Conservation (phyloP, 2,888 invertebrate genomes). For the Lamellibrachia columna region DNA sequence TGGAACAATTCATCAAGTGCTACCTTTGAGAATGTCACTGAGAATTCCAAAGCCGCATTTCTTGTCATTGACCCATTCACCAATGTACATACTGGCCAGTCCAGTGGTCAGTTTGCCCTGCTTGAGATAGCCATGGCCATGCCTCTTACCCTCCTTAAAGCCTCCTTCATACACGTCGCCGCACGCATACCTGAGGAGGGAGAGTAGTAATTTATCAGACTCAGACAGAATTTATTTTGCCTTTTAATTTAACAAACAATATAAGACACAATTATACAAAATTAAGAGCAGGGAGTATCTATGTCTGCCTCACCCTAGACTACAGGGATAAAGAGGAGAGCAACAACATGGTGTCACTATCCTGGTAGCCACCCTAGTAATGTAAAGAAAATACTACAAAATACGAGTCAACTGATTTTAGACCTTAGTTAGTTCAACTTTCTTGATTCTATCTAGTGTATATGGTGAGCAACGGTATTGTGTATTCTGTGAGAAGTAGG, state of each 20-base stretch:
- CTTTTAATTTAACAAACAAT: slow-evolving; percentile 66
- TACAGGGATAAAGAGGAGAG: too few relatives aligned
- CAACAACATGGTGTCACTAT: too few relatives aligned
- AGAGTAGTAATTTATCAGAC: neutral
- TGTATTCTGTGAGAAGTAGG: too few relatives aligned
- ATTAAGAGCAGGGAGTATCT: too few relatives aligned
- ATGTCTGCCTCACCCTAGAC: too few relatives aligned
- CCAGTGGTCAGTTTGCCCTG: slow-evolving; percentile 79
- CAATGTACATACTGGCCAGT: slow-evolving; percentile 79
- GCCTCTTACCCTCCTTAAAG: slow-evolving; percentile 83
- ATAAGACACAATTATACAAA: neutral
- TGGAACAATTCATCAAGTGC: neutral
- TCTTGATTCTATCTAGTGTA: too few relatives aligned
- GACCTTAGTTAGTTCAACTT: too few relatives aligned
- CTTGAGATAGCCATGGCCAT: slow-evolving; percentile 85
- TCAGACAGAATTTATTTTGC: neutral
- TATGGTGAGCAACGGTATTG: too few relatives aligned
- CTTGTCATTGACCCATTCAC: slow-evolving; percentile 83
- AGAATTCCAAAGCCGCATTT: slow-evolving; percentile 89
- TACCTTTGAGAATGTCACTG: slow-evolving; percentile 82
- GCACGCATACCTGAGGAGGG: slow-evolving; percentile 71
- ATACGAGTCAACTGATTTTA: too few relatives aligned
- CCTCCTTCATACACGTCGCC: slow-evolving; percentile 87
- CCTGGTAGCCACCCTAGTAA: too few relatives aligned
- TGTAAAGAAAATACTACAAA: too few relatives aligned